Percentiles rank a stretch among this genome's conserved stretches.
Evolutionary conservation across 2,797 vertebrate genomes (phyloP).

Genomic region (Xiphorhynchus erythropygius): DNA sequence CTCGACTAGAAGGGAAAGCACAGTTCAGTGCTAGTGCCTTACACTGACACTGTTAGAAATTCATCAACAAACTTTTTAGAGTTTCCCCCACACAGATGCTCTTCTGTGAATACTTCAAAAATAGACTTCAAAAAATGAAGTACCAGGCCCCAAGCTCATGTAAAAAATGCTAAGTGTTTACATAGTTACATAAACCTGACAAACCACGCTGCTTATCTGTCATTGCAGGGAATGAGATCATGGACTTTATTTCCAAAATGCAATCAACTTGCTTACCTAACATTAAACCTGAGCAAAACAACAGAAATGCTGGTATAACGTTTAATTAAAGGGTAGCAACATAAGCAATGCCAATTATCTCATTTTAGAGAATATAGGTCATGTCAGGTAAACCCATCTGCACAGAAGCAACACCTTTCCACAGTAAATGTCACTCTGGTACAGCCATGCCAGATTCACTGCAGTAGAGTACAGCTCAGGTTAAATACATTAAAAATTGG

Average conservation of each 20-base stretch:
- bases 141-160: background rate
- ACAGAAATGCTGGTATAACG: background rate
- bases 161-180: background rate
- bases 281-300: background rate
- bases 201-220: background rate
- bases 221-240: background rate
- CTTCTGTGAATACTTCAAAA: background rate
- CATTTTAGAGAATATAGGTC: background rate
- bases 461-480: background rate
- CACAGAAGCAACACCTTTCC: background rate
- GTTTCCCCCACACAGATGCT: background rate
- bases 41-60: background rate
- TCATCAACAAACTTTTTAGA: background rate
- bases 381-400: background rate
- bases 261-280: background rate
- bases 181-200: background rate
- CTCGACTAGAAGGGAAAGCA: constrained; percentile 81
- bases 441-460: background rate
- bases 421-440: background rate
- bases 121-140: background rate
- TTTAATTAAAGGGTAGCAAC: background rate
- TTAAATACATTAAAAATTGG: background rate
- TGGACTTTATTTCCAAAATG: background rate
- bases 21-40: background rate
- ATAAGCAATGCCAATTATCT: background rate